Conservation (phyloP, 2,797 vertebrate species). For the Onychomys arenicola region DNA sequence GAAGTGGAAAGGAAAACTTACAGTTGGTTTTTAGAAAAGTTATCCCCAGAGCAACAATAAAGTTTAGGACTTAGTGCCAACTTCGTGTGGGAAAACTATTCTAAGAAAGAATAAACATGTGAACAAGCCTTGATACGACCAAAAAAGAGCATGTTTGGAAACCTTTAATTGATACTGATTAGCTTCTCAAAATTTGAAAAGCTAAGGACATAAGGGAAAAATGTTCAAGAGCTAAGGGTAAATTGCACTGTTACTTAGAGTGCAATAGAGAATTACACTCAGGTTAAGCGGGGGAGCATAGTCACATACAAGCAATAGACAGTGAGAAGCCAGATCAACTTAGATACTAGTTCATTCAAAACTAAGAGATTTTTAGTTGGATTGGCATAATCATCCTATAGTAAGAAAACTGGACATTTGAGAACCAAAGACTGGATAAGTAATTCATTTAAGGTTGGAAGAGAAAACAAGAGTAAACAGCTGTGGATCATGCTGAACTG, state of each 20-base stretch:
- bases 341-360: neutral
- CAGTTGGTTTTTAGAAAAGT: neutral
- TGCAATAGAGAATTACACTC: neutral
- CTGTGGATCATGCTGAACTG: neutral
- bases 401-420: neutral
- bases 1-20: neutral
- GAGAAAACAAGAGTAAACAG: neutral
- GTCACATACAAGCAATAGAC: neutral
- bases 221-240: neutral
- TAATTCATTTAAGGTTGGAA: neutral
- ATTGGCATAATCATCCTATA: neutral
- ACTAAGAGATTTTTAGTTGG: neutral
- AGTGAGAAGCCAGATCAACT: neutral
- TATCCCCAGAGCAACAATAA: neutral
- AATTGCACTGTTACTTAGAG: neutral
- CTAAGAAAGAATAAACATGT: neutral
- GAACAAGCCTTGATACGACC: neutral
- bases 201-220: neutral
- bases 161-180: neutral
- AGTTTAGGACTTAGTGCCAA: neutral
- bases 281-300: neutral
- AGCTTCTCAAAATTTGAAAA: neutral
- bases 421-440: neutral
- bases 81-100: neutral
- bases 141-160: neutral